Conservation (phyloP, 2,113 vertebrate species). For the Rhegmatorhina hoffmannsi region DNA sequence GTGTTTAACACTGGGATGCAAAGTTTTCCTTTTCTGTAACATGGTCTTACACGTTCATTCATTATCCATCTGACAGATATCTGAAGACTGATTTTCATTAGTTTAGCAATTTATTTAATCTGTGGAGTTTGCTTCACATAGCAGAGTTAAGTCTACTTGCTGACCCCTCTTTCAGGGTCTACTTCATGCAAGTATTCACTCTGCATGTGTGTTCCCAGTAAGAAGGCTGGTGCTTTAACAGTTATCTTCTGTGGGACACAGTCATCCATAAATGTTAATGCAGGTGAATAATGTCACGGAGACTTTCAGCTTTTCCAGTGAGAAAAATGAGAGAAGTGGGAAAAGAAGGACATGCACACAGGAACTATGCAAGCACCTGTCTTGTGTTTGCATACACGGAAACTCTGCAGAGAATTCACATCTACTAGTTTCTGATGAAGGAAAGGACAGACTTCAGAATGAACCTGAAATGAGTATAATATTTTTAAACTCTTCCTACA, state of each 20-base stretch:
- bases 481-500: not conserved
- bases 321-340: not conserved
- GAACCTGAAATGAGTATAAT: not conserved
- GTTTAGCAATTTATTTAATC: not conserved
- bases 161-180: not conserved
- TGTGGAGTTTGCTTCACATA: not conserved
- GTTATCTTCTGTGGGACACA: not conserved
- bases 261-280: not conserved
- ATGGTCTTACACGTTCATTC: not conserved
- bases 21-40: not conserved
- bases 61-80: not conserved
- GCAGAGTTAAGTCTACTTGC: not conserved
- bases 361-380: not conserved
- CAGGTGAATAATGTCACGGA: not conserved
- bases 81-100: not conserved
- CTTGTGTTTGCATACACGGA: not conserved
- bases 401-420: not conserved
- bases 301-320: not conserved
- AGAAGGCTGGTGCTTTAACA: not conserved
- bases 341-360: not conserved
- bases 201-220: not conserved
- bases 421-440: not conserved
- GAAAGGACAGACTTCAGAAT: not conserved
- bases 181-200: not conserved
- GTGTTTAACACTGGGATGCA: not conserved